Percentiles rank a stretch among this genome's conserved stretches.
phyloP scores from a whole-genome alignment of 2,888 invertebrate species.

The Papilio elwesi region DNA sequence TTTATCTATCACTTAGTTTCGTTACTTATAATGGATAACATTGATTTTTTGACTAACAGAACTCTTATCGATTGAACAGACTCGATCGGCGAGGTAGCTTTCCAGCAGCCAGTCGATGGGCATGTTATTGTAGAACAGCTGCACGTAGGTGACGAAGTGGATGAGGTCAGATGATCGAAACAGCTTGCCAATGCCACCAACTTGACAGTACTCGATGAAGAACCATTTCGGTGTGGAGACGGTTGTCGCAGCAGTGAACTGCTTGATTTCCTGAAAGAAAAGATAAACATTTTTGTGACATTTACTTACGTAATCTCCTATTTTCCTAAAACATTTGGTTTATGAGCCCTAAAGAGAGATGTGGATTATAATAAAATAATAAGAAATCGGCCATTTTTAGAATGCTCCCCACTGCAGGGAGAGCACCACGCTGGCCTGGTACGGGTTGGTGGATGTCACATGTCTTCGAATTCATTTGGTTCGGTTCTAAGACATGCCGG shows the following conservation, averaged over 20 bases:
- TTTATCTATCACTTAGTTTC: too few relatives aligned
- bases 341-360: not conserved
- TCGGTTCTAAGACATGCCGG: too few relatives aligned
- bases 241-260: slow-evolving; percentile 55
- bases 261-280: slow-evolving; percentile 62
- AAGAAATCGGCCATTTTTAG: too few relatives aligned
- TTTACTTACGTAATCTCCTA: not conserved
- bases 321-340: not conserved
- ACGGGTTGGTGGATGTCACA: too few relatives aligned
- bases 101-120: slow-evolving; percentile 98
- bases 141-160: slow-evolving; percentile 94
- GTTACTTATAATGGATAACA: too few relatives aligned
- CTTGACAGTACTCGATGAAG: slow-evolving; percentile 95
- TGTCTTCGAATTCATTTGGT: too few relatives aligned
- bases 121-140: slow-evolving; percentile 97
- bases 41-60: slow-evolving; percentile 79
- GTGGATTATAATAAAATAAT: too few relatives aligned
- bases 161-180: slow-evolving; percentile 95
- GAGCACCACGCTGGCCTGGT: too few relatives aligned
- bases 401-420: too few relatives aligned
- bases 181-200: slow-evolving; percentile 98
- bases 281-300: not conserved
- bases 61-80: slow-evolving; percentile 92
- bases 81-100: slow-evolving; percentile 93
- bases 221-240: slow-evolving; percentile 90